Conservation (phyloP, 2,797 vertebrate species). For the Aphelocoma californica region DNA sequence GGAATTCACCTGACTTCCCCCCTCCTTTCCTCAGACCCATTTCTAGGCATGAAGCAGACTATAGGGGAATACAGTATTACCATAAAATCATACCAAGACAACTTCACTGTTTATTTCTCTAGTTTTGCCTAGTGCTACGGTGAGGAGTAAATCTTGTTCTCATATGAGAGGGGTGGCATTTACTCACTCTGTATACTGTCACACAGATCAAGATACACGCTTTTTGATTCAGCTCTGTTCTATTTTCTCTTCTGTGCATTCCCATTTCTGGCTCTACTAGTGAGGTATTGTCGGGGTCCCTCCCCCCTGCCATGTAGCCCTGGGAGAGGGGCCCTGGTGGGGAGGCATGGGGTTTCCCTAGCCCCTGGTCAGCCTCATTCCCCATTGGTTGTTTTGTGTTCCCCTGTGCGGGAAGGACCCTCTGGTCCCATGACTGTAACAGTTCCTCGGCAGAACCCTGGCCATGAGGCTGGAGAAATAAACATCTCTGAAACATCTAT, state of each 20-base stretch:
- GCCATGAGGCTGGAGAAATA: too few species aligned
- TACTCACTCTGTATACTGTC: not conserved
- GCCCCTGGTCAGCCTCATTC: too few species aligned
- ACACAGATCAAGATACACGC: not conserved
- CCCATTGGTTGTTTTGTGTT: too few species aligned
- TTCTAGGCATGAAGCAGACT: not conserved
- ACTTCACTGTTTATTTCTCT: not conserved
- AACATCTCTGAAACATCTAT: too few species aligned
- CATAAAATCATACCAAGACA: not conserved
- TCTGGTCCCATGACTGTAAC: too few species aligned
- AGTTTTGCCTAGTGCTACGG: not conserved
- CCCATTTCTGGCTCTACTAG: not conserved
- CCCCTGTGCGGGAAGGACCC: too few species aligned
- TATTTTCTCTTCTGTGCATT: not conserved
- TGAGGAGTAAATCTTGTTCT: not conserved
- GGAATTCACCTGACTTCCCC: not conserved
- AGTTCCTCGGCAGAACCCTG: too few species aligned
- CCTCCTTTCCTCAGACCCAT: not conserved
- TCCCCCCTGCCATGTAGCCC: too few species aligned
- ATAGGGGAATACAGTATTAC: not conserved
- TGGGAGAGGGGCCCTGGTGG: too few species aligned
- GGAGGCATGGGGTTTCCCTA: too few species aligned
- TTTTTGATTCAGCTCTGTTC: not conserved
- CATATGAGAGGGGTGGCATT: not conserved
- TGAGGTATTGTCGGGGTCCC: not conserved